Base-by-base conservation (phyloP, 2,888 invertebrate genomes). In the Keiferia lycopersicella region DNA sequence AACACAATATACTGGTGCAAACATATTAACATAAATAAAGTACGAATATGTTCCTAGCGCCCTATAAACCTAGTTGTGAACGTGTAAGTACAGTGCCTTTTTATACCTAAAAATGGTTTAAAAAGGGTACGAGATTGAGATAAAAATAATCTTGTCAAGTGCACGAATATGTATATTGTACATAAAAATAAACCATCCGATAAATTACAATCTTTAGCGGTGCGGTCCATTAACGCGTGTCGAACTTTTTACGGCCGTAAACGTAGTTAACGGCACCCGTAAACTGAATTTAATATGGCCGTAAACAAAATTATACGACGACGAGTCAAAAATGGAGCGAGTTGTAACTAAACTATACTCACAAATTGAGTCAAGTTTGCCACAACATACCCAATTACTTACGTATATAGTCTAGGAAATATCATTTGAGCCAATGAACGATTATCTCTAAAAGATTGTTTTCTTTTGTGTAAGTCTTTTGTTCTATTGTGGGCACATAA, bases 221-320 rank as follows among this genome's bases (percentile, higher is more conserved):
- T n/a, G n/a, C 45, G 20, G 50, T 20, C 12, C 58, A 39, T 58
- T 58, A 58, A 58, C 38, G 12, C 39, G 2, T 14, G 39, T 20
- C 38, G 18, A 58, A 58, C 16, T 62, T 11, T 51, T 62, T 62
- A 62, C n/a, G 61, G n/a, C 38, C 10, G 39, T 39, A 26, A 50
- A 53, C 30, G 53, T 53, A 53, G 53, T 53, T 53, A 53, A 53
- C n/a, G 26, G 30, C 53, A 30, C n/a, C 22, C 61, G 51, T 62
- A 62, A 62, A 62, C 38, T 7, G 12, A 51, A 20, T 34, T 61
- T 48, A 34, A 50, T 34, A 50, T 22, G 16, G 53, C 51, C 38
- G 34, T 62, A 62, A 62, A 62, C 61, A 50, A 12, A 7, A 30
- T 39, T 39, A 45, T 61, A 50, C 50, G 48, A 34, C 26, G n/a